These are phyloP conservation scores for Lophius americanus DNA, from an alignment of 2,797 vertebrate genomes.

Conservation along the genomic window DNA sequence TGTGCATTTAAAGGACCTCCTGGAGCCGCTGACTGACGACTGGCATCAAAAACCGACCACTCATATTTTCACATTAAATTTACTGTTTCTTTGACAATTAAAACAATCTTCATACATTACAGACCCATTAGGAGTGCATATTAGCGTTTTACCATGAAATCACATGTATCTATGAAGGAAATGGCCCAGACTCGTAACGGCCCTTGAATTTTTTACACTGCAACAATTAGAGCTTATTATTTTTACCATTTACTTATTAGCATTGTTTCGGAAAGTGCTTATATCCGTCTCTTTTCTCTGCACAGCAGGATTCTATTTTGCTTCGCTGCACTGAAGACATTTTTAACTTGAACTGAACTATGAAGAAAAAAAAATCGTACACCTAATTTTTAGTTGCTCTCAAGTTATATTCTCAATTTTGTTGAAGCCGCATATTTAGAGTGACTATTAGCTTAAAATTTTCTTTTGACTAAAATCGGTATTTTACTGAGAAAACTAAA, in stretches of 20 bases:
- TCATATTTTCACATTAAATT: conserved; percentile 18
- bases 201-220: conserved; percentile 19
- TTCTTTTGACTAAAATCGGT: too few species aligned
- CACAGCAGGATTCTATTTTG: conserved; percentile 46
- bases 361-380: too few species aligned
- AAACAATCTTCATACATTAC: conserved; percentile 9
- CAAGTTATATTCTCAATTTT: too few species aligned
- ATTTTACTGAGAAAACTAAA: too few species aligned
- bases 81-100: conserved; percentile 21
- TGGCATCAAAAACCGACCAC: conserved; percentile 3
- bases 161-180: conserved; percentile 4
- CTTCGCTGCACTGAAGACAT: conserved; percentile 8
- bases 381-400: too few species aligned
- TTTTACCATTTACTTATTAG: conserved; percentile 8
- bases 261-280: conserved; percentile 22
- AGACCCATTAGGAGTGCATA: conserved; percentile 16
- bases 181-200: conserved; percentile 14
- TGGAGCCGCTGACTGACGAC: background rate
- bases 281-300: conserved; percentile 12
- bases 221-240: conserved; percentile 25
- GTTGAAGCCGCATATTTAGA: too few species aligned
- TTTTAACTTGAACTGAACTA: too few species aligned
- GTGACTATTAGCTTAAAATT: too few species aligned
- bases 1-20: conserved; percentile 1
- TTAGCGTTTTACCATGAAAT: conserved; percentile 9